Evolutionary conservation across 2,888 invertebrate species (phyloP), one percentile per base, ranked within the genome.

Genomic region (Epistrophe grossulariae): DNA sequence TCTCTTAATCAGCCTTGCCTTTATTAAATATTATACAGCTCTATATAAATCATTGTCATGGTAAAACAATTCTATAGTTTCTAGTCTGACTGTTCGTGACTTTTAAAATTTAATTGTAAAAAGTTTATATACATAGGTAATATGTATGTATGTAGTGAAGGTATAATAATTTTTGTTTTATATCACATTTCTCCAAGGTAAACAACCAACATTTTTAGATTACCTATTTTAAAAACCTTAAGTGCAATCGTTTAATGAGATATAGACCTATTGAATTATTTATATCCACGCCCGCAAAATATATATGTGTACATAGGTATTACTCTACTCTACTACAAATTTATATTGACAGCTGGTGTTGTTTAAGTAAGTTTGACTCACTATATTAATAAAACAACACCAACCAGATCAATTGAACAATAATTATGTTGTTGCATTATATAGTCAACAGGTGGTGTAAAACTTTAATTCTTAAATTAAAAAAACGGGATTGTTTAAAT

Each of bases 261-360:
- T 66, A 35, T 66, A 45, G 68, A 68, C 57, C 76, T 78, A 57
- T 78, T 78, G 78, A 70, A 78, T 78, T 59, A 59, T 59, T 35
- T 40, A 70, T 60, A 24, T 70, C 40, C 48, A 78, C 59, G 60
- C 70, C 66, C 70, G 60, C 70, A 50, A 28, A 15, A 28, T 38
- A 24, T 17, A 17, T 59, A 17, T 11, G 35, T 24, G 35, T 57
- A 31, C 31, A 31, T 6, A n/a, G n/a, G n/a, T 24, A 24, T 24
- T 24, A n/a, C n/a, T n/a, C n/a, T 24, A 24, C 24, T 24, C 24
- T 24, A 24, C 24, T 24, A 24, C 1, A 24, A 24, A 31, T 57
- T 57, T 43, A 24, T 4, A 64, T n/a, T 45, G 68, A 76, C 76
- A 76, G 24, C 24, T 24, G 76, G 66, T 76, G 76, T 31, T 66